These are phyloP conservation scores for Drosophila repleta DNA, from an alignment of 1,140 invertebrate species.

Conservation along the genomic window DNA sequence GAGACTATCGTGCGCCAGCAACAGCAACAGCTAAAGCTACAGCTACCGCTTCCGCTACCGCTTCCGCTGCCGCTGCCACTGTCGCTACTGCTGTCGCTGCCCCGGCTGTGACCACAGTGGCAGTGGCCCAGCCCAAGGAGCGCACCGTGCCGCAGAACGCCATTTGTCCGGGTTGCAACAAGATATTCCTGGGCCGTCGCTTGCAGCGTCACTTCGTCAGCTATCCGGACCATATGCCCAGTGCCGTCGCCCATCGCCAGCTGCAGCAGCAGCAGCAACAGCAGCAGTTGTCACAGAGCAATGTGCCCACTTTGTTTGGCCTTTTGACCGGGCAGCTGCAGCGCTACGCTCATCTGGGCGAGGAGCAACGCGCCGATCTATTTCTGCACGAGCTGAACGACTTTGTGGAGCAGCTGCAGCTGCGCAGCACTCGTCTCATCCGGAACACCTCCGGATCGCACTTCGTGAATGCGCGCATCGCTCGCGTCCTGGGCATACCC, in stretches of 20 bases:
- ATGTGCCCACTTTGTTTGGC: slow-evolving; percentile 60
- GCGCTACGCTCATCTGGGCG: slow-evolving; percentile 62
- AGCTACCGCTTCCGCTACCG: too few relatives aligned
- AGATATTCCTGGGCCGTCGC: slow-evolving; percentile 76
- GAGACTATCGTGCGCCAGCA: slow-evolving; percentile 54
- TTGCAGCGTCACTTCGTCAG: slow-evolving; percentile 75
- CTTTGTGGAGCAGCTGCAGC: slow-evolving; percentile 75
- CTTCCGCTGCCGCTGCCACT: too few relatives aligned
- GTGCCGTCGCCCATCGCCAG: slow-evolving; percentile 17
- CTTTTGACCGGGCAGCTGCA: slow-evolving; percentile 70
- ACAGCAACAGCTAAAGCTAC: too few relatives aligned
- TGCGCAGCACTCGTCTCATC: slow-evolving; percentile 76
- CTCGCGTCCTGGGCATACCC: slow-evolving; percentile 75
- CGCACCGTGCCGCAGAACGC: slow-evolving; percentile 65
- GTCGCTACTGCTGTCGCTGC: too few relatives aligned
- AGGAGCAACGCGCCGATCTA: slow-evolving; percentile 79
- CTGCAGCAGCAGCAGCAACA: background rate
- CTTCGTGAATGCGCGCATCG: slow-evolving; percentile 67
- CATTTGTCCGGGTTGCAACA: slow-evolving; percentile 73
- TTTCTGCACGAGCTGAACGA: slow-evolving; percentile 77
- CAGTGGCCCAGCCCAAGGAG: background rate
- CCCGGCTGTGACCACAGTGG: background rate
- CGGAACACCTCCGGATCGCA: slow-evolving; percentile 78
- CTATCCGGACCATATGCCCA: slow-evolving; percentile 74
- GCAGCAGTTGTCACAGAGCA: background rate